A percentile compares a stretch with the other conserved stretches of the same genome.
These are phyloP conservation scores for Eulemur macaco DNA, from an alignment of 2,113 vertebrate species.

Conservation along the genomic window DNA sequence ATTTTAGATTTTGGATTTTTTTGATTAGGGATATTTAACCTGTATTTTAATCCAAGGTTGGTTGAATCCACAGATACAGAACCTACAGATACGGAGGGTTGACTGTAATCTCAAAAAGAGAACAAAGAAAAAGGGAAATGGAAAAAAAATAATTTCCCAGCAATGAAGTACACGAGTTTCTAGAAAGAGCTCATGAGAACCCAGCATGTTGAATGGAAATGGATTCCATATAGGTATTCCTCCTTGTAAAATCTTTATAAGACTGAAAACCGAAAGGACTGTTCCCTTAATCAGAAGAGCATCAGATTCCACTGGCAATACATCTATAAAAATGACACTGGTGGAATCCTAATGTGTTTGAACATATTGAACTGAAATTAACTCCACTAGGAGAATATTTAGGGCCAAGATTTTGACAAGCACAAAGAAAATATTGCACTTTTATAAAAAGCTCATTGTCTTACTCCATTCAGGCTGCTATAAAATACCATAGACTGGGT, in stretches of 20 bases:
- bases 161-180: neutral
- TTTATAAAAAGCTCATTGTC: neutral
- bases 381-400: accelerated
- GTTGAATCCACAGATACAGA: neutral
- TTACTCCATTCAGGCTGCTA: neutral
- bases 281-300: neutral
- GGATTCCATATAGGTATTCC: accelerated
- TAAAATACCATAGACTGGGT: neutral
- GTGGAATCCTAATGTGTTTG: neutral
- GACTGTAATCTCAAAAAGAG: neutral
- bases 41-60: neutral
- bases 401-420: neutral
- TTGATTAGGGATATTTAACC: neutral
- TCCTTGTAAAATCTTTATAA: neutral
- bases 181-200: neutral
- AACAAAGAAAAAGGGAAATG: neutral
- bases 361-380: neutral
- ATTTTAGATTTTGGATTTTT: neutral
- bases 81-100: neutral
- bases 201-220: accelerated
- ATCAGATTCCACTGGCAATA: neutral
- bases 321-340: too few relatives aligned
- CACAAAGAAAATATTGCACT: accelerated
- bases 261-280: neutral
- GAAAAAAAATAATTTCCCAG: neutral